Base-by-base conservation (phyloP, 2,797 vertebrate genomes). In the Bradypus variegatus region DNA sequence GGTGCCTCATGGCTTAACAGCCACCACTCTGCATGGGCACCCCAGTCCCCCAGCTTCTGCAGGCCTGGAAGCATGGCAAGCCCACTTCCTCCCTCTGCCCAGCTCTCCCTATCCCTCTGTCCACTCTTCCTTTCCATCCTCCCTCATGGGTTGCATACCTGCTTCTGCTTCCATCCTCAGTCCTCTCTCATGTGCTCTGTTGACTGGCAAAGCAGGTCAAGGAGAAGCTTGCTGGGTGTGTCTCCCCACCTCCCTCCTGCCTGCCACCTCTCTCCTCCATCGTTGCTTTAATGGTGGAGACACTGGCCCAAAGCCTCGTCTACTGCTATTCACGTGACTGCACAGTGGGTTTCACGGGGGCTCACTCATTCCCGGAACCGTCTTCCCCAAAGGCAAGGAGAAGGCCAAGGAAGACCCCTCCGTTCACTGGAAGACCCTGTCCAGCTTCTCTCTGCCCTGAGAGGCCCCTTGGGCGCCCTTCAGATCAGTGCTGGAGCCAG, bases 51-150 rank as follows among this genome's bases (percentile, higher is more conserved):
- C 41, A 2, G 16, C 41, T 38, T 31, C 16, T n/a, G 19, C 13
- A 16, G 21, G 60, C 38, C 53, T 36, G n/a, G 45, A 19, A 18
- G 38, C 1, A 12, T 60, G 1, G 0, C 1, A 1, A 45, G n/a
- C 7, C 5, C 73, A 16, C 60, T 19, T 5, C 48, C 45, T n/a
- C 5, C 55, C 27, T 58, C 69, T 38, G 76, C 53, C 73, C n/a
- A 9, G 23, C 12, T 50, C 67, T 41, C 36, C 64, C 36, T 0
- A 2, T 31, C 75, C 7, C 4, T 15, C 48, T 19, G 1, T 4
- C 21, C 10, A 16, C 31, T 6, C 69, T 21, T 18, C 36, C 78
- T 1, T n/a, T n/a, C 41, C 0, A 2, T 31, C 88, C 33, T 45
- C 41, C 65, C n/a, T 41, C 0, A 41, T 8, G 2, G 33, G 29